These are phyloP conservation scores for Apodemus speciosus DNA, from an alignment of 2,113 vertebrate genomes.

Conservation along the genomic window DNA sequence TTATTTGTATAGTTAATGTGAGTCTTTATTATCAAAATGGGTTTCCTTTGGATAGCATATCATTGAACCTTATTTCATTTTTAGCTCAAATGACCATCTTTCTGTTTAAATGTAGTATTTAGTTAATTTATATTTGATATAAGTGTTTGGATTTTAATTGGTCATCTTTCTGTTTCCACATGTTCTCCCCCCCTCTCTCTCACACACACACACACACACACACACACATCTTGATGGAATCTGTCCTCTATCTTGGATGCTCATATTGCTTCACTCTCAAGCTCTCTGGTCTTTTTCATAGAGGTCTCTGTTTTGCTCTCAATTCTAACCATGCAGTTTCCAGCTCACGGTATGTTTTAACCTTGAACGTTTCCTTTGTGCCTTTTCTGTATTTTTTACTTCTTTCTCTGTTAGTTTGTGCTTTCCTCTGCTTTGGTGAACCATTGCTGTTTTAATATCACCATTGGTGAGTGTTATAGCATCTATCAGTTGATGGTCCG, in stretches of 20 bases:
- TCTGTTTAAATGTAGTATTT: background rate
- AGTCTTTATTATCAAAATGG: background rate
- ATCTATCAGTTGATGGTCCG: background rate
- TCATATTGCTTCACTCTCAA: background rate
- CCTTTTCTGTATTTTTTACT: background rate
- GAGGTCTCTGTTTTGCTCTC: background rate
- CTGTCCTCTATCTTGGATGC: background rate
- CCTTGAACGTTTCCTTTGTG: background rate
- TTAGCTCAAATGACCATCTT: background rate
- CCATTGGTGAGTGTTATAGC: background rate
- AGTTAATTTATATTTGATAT: background rate
- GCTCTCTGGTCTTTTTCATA: background rate
- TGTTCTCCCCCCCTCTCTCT: background rate
- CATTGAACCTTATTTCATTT: background rate
- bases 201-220: background rate
- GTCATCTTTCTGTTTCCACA: too few relatives aligned
- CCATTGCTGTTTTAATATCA: background rate
- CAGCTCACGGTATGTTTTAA: background rate
- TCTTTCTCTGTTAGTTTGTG: background rate
- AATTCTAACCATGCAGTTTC: background rate
- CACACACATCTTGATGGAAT: too few relatives aligned
- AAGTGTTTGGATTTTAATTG: background rate
- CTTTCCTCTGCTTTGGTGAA: background rate
- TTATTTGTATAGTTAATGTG: background rate
- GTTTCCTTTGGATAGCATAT: background rate